Base-by-base conservation (phyloP, 2,113 vertebrate species). In the rat (Rattus norvegicus) region DNA sequence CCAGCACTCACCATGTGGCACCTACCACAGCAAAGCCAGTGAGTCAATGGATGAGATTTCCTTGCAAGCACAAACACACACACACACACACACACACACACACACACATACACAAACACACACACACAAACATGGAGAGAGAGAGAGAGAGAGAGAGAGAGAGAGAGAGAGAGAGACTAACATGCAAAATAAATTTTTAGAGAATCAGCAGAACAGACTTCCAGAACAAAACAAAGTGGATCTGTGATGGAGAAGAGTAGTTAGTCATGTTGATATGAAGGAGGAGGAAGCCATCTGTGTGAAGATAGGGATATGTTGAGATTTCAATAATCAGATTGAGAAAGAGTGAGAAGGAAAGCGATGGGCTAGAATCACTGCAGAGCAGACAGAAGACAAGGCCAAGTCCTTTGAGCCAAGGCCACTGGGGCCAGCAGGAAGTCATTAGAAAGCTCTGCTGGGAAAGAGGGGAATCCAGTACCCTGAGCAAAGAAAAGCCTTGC, bases 361-460 rank as follows among this genome's bases (percentile, higher is more conserved):
- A 94, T 59, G 59, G 75, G 92, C 84, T 83, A 95, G 72, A 49
- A 87, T 59, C 73, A 49, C 56, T 76, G 6, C 28, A 76, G 69
- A 92, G 17, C 39, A 92, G 72, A 72, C 2, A 83, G 67, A 63
- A 73, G 47, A 80, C 69, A 88, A 85, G 84, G 43, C 36, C 85
- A 76, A 90, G 85, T 33, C 12, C 65, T 88, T 94, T 92, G 90
- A 95, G 49, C 47, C 63, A 90, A 85, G 84, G 49, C 49, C 80
- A 72, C 92, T 88, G 39, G 49, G 22, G 84, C 43, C 54, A 88
- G 28, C 4, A 92, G 93, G 92, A 96, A 94, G 83, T 80, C 87
- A 85, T 88, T 72, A 95, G 89, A 92, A 30, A 59, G 7, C 80
- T 95, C 92, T 81, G 28, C 72, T 90, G 30, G 77, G 49, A n/a